Base-by-base conservation (phyloP, 2,888 invertebrate species). In the Dione vanillae region DNA sequence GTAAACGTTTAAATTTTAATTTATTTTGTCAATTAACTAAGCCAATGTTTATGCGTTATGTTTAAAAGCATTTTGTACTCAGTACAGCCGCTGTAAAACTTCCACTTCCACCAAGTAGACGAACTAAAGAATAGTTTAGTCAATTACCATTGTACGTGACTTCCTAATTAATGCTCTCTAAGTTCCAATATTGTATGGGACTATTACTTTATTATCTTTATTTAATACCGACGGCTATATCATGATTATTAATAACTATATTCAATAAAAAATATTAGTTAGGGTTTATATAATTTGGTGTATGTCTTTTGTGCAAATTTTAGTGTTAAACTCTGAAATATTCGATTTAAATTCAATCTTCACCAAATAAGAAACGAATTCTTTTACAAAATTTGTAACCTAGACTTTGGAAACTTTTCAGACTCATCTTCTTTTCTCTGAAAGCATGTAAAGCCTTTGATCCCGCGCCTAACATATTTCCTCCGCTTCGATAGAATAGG, bases 111-210 rank as follows among this genome's bases (percentile, higher is more conserved):
- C 49, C 64, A 64, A 49, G 49, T 49, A 64, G 64, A 64, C 64
- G 47, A 64, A 64, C 61, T 61, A 61, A 37, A 37, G 40, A 51
- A 37, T 64, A 37, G 37, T 69, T 64, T 69, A 64, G 64, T 69
- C 64, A 69, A 69, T 64, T 54, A 64, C 69, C 54, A 52, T 69
- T 64, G 69, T 64, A 61, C 40, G 37, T 19, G 61, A 54, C 64
- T 54, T 54, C 52, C 54, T 69, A 69, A 69, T 69, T 69, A 62
- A 56, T 61, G 69, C 69, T 64, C 64, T 56, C 69, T 62, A 61
- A 19, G 61, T 68, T 62, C 61, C 64, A 40, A 64, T 64, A 64
- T 64, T 51, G 51, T 49, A 20, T 10, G 64, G 19, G 40, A 49
- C 49, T 19, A 11, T 45, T 20, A 37, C 40, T 64, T 19, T 49